Percentiles rank a stretch among this genome's conserved stretches.
Conservation (phyloP, 2,113 vertebrate genomes). For the Polypterus bichir region DNA sequence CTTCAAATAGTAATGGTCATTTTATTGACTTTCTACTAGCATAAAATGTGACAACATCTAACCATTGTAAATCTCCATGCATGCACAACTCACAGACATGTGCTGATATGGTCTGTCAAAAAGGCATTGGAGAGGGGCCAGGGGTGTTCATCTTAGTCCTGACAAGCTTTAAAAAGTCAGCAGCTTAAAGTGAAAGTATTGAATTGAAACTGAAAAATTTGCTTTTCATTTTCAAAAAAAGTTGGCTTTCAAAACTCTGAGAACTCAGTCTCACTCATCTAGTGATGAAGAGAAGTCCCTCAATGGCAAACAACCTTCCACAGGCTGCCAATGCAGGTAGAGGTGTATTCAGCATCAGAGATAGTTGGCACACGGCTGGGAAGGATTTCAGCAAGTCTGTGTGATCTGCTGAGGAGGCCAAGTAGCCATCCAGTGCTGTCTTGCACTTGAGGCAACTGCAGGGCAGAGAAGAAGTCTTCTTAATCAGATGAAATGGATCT, state of each 20-base stretch:
- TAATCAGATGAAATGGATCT: conserved; percentile 15
- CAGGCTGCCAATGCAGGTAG: not conserved
- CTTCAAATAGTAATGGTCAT: too few relatives aligned
- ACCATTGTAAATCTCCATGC: too few relatives aligned
- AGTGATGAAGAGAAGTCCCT: conserved; percentile 1
- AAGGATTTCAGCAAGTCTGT: conserved; percentile 11
- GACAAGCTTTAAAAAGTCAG: too few relatives aligned
- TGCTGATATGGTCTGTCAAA: too few relatives aligned
- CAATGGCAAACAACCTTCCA: not conserved
- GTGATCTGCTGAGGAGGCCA: conserved; percentile 13
- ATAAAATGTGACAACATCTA: too few relatives aligned
- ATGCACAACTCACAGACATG: too few relatives aligned
- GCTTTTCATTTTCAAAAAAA: conserved; percentile 6
- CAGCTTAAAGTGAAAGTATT: too few relatives aligned
- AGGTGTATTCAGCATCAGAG: conserved; percentile 6
- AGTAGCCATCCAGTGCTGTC: conserved; percentile 9
- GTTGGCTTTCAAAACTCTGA: conserved; percentile 9
- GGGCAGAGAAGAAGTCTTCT: conserved; percentile 14
- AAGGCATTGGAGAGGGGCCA: too few relatives aligned
- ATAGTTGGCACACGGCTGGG: conserved; percentile 3
- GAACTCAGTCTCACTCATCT: conserved; percentile 6
- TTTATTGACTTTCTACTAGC: too few relatives aligned
- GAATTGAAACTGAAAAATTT: not conserved
- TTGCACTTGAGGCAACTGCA: conserved; percentile 13
- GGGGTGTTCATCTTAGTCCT: too few relatives aligned